Base-by-base conservation (phyloP, 1,140 invertebrate genomes). In the Rhopalosiphum padi region DNA sequence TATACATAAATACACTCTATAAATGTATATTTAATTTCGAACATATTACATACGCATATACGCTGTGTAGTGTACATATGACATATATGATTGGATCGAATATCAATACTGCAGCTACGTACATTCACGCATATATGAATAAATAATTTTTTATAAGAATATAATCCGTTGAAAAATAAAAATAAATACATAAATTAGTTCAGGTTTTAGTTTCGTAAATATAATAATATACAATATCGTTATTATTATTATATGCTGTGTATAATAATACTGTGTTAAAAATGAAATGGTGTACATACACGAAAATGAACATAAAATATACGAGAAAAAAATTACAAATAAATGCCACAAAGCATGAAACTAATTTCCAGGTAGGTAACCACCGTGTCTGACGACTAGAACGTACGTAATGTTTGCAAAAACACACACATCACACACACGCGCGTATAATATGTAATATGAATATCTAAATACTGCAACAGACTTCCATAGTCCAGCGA, bases 371-470 rank as follows among this genome's bases (percentile, higher is more conserved):
- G 88, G 21, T 53, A 90, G 53, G 55, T 41, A 41, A 90, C 51
- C 88, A 90, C 51, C 88, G 88, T 41, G 88, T 88, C 46, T 35
- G n/a, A 53, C 87, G 88, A 55, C 88, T 55, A 30, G 88, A 90
- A 90, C 88, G 35, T 51, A 30, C 8, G 2, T 43, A 51, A 48
- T 51, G 86, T 88, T 88, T 88, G 86, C 86, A 25, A 88, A 88
- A 88, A 55, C n/a, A 53, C 48, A 51, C 48, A 51, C 48, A 51
- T 51, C 48, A 51, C 48, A 51, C 37, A 41, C 82, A 23, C 37
- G 9, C 9, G 25, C 83, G 83, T 15, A 85, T 85, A 85, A 43
- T 85, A 85, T n/a, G n/a, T n/a, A 77, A 77, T 77, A 85, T 85
- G 22, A 37, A 41, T 83, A 41, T 22, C 35, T 41, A 8, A 43